Evolutionary conservation across 2,797 vertebrate species (phyloP), one percentile per base, ranked within the genome.

Genomic region (Gallinago solitaria): DNA sequence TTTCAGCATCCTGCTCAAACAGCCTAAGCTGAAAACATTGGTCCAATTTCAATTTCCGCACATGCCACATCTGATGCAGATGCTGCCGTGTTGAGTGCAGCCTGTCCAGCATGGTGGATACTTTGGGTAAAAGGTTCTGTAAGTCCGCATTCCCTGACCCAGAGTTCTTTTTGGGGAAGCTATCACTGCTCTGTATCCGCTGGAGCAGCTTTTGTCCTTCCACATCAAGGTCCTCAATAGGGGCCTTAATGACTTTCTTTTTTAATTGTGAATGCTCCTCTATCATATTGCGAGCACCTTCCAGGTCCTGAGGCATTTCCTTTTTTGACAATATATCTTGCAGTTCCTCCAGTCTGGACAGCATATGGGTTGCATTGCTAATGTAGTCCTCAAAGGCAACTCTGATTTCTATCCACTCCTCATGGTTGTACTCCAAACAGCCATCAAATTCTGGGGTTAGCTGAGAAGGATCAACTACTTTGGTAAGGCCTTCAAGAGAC

Each of bases 371-470:
- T 79, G 99, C 99, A 47, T 98, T 99, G 96, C 98, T 99, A 4
- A 99, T 99, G 89, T 99, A 99, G 97, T 99, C 99, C 98, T 99
- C 99, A 77, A 99, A 99, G 71, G 99, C 99, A 96, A 99, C 99
- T 43, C 99, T 98, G 96, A 99, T 99, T 98, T 99, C 99, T 71
- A 99, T 99, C 99, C 99, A 99, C 88, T 99, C 99, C 71, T 99
- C 99, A 3, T 99, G 99, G 98, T 99, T 99, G 97, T 99, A 99
- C 71, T 99, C 99, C 98, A 99, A 98, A 97, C 99, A 99, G 97
- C 99, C 99, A 54, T 99, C 99, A 35, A 99, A 99, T 98, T 99
- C 99, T 0, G 99, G 97, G 6, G 99, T 99, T 91, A 99, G 98
- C 97, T 99, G 99, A 96, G 99, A 99, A 87, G 99, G 99, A 98